phyloP scores from a whole-genome alignment of 2,888 invertebrate species.

The Melolontha melolontha region DNA sequence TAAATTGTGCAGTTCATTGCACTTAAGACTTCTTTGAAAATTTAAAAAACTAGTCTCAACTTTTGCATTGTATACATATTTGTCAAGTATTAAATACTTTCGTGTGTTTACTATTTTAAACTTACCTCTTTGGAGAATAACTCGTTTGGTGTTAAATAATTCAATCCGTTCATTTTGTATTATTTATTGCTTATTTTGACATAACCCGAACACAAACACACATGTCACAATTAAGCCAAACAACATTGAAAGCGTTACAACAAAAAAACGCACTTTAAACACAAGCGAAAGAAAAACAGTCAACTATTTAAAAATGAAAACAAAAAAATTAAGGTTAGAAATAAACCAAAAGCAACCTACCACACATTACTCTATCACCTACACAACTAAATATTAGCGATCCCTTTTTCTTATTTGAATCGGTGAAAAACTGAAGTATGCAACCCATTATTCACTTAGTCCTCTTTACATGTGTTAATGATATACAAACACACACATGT shows the following conservation, averaged over 20 bases:
- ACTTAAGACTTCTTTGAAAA: not conserved
- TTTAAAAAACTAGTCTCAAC: too few species aligned
- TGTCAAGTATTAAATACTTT: not conserved
- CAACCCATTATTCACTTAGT: conserved; percentile 36
- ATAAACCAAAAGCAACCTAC: conserved; percentile 56
- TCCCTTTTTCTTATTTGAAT: conserved; percentile 49
- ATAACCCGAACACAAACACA: conserved; percentile 41
- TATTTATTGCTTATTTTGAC: conserved; percentile 40
- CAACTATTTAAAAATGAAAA: conserved; percentile 36
- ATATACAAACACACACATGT: too few species aligned
- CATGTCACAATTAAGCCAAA: conserved; percentile 33
- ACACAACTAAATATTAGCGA: conserved; percentile 58
- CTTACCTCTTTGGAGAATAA: conserved; percentile 44
- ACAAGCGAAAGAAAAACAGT: conserved; percentile 40
- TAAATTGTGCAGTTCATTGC: conserved; percentile 13
- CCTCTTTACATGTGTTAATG: not conserved
- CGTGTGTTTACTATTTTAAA: conserved; percentile 3
- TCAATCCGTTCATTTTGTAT: conserved; percentile 42
- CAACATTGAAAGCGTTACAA: conserved; percentile 40
- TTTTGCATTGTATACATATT: not conserved
- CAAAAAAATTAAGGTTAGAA: conserved; percentile 47
- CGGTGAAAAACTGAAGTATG: conserved; percentile 25
- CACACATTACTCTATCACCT: conserved; percentile 56
- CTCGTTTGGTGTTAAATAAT: conserved; percentile 41
- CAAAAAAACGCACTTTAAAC: conserved; percentile 34